Evolutionary conservation across 2,797 vertebrate genomes (phyloP), one percentile per base, ranked within the genome.

Genomic region (Trichosurus vulpecula): DNA sequence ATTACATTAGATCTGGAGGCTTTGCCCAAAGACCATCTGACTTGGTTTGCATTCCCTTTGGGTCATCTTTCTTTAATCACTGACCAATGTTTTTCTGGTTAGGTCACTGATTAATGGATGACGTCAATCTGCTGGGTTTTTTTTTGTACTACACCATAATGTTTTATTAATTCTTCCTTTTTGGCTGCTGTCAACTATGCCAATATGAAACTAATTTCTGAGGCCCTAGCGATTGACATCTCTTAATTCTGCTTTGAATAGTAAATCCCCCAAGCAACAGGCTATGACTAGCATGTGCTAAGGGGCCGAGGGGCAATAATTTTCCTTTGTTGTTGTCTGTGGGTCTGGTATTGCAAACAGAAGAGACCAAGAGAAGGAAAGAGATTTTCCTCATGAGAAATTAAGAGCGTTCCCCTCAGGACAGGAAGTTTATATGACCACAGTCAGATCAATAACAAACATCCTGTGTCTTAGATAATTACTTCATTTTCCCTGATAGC

Each of bases 1-100:
- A 98, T 98, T 96, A 92, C 97, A 97, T 98, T 97, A 97, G 97
- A 96, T 98, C 35, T 97, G 95, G 96, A 94, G 95, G 95, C 96
- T 97, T 97, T 97, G 96, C 96, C 96, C 90, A 96, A 97, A 98
- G 96, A 93, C 95, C 53, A 92, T 81, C 93, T 97, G 95, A 97
- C 97, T 97, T 91, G 93, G 91, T 93, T 52, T 66, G 95, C 9
- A 56, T 91, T 94, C 96, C 94, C 95, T 94, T 55, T 30, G 96
- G 95, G 95, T 93, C 94, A 92, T 96, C 97, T 96, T 96, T 96
- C 97, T 98, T 98, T 97, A 98, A 97, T 98, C 95, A 96, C 95
- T 96, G 81, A 92, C 96, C 95, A 95, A 97, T 94, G 93, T 97
- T 97, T 97, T 96, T 95, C 96, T 95, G 96, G 95, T 97, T 97